Evolutionary conservation across 2,113 vertebrate species (phyloP), one percentile per base, ranked within the genome.

Genomic region (Hyperoodon ampullatus): DNA sequence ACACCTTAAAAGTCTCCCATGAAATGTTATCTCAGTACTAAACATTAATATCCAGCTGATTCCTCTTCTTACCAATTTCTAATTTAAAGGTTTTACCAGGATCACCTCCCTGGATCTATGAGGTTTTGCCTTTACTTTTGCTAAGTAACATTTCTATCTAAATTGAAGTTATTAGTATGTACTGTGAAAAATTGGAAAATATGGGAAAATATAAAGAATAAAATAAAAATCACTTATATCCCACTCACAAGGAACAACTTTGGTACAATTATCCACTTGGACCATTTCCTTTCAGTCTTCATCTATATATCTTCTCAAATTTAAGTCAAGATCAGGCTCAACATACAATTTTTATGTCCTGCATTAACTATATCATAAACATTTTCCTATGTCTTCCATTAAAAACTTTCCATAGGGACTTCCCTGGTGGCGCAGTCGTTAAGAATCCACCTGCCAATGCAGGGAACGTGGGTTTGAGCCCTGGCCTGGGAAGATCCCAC

Each of bases 11-110:
- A 74, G 3, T 74, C 78, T 92, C 96, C 95, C 50, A 28, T n/a
- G 16, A 24, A 47, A 26, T 58, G 97, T 92, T 93, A 96, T 16
- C 0, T 96, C 88, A 95, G 90, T 14, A 66, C 84, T 44, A 39
- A 72, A 21, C 85, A 44, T 88, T 71, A 88, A 92, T 77, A 65
- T 35, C 71, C 90, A 55, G 18, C 26, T 72, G 58, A 83, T 83
- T 63, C 75, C 95, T 87, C 60, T 88, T 65, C 21, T 55, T 88
- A 7, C 39, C 55, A 42, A 18, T 58, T 85, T 95, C 81, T 55
- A 88, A 86, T 50, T 80, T 84, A 75, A 88, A 70, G 21, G 8
- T 33, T 70, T 86, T 63, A 33, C 81, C 23, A n/a, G 71, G 3
- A 1, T 66, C 65, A 63, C 23, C 44, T 26, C 70, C 50, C 50